Base-by-base conservation (phyloP, 2,888 invertebrate genomes). In the Caenorhabditis sinica region DNA sequence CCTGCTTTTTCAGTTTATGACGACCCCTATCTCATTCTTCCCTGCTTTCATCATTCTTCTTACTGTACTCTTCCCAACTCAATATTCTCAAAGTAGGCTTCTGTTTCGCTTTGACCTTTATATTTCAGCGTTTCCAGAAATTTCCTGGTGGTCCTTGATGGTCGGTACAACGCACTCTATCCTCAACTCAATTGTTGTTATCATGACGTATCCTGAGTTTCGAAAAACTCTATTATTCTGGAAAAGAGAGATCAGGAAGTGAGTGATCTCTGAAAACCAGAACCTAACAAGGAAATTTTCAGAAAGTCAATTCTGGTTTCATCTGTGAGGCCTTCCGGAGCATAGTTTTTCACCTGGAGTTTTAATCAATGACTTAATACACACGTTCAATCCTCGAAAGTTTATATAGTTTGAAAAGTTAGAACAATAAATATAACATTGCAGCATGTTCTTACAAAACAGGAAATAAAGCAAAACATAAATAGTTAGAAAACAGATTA, bases 131-230 rank as follows among this genome's bases (percentile, higher is more conserved):
- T 40, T 68, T 68, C n/a, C 60, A 81, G 80, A 66, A 36, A 63
- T 73, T 23, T 56, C 73, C n/a, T 68, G 60, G 60, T 68, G 45
- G 28, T 43, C 66, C 2, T 36, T 81, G 0, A 61, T 66, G 36
- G 40, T 74, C 1, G 60, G 51, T 20, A 68, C 80, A 0, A 73
- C 73, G 28, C 80, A 81, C n/a, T 81, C 80, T 4, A 73, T 40
- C 36, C 11, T 60, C 5, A 81, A 81, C 36, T 73, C 58, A 13
- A 17, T 58, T 30, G 80, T 81, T 3, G 45, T 81, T 20, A 81
- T 81, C 13, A 3, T 61, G 36, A 81, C 80, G 0, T 73, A 58
- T 68, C 73, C 80, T 11, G 66, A 65, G 36, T 73, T 73, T 28
- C 66, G 80, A n/a, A 65, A 45, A 17, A 33, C 45, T 58, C 17